phyloP scores from a whole-genome alignment of 2,888 invertebrate species.

The Cacoxenus indagator region DNA sequence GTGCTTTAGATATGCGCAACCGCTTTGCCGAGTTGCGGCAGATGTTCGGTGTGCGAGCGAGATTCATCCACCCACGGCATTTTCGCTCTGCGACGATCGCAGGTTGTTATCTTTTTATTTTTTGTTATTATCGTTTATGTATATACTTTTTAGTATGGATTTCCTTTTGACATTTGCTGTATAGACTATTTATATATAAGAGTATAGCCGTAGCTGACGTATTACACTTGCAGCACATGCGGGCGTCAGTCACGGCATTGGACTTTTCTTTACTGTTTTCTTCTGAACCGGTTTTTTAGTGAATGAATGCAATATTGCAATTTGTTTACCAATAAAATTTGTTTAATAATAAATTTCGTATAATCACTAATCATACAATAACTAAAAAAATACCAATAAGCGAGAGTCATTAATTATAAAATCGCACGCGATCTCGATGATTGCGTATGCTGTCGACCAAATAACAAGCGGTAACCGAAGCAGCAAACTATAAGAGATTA shows the following conservation, averaged over 20 bases:
- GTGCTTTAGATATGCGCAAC: constrained; percentile 27
- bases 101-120: background rate
- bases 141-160: constrained; percentile 5
- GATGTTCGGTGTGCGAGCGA: constrained; percentile 1
- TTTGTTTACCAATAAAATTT: too few relatives aligned
- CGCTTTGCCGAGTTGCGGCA: background rate
- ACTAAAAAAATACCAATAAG: background rate
- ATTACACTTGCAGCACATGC: constrained; percentile 28
- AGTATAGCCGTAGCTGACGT: background rate
- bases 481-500: constrained; percentile 48
- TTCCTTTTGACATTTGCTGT: background rate
- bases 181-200: background rate
- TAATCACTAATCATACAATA: constrained; percentile 11
- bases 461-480: constrained; percentile 58
- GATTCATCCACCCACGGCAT: constrained; percentile 28
- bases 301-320: constrained; percentile 8
- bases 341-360: too few relatives aligned
- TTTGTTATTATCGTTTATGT: constrained; percentile 22
- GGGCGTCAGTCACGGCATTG: constrained; percentile 21
- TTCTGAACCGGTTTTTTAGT: constrained; percentile 17
- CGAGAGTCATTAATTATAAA: constrained; percentile 53
- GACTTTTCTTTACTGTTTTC: background rate
- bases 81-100: constrained; percentile 28
- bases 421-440: constrained; percentile 60
- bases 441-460: constrained; percentile 64